Conservation (phyloP, 2,113 vertebrate species). For the Eurypyga helias region DNA sequence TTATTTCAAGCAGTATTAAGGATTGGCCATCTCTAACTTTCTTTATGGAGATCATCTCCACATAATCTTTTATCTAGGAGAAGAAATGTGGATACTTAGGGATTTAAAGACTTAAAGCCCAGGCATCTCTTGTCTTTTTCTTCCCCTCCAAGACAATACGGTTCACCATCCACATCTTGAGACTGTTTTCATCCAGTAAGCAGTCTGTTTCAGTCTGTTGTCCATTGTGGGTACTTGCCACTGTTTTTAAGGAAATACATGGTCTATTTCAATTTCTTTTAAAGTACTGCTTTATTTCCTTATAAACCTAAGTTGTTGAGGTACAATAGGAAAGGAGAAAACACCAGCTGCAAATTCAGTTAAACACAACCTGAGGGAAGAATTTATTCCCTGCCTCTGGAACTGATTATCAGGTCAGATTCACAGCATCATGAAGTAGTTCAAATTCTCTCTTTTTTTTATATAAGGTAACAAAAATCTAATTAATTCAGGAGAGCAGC, state of each 20-base stretch:
- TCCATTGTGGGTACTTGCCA: not conserved
- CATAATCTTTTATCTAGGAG: not conserved
- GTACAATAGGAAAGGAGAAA: not conserved
- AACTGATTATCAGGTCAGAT: not conserved
- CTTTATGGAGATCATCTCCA: not conserved
- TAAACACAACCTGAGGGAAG: not conserved
- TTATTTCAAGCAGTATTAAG: not conserved
- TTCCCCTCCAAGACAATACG: not conserved
- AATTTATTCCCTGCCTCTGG: not conserved
- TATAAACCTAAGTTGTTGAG: not conserved
- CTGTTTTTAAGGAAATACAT: not conserved
- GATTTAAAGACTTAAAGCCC: not conserved
- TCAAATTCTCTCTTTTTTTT: not conserved
- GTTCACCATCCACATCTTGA: not conserved
- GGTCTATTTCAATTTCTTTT: not conserved
- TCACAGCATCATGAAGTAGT: not conserved
- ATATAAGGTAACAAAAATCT: not conserved
- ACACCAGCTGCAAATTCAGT: not conserved
- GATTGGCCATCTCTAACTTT: not conserved
- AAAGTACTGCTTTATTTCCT: not conserved
- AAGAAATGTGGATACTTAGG: not conserved
- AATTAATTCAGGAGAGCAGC: not conserved
- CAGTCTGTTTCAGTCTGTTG: not conserved
- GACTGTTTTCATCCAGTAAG: not conserved
- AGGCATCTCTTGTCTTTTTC: not conserved